Conservation (phyloP, 2,113 vertebrate species). For the Anas platyrhynchos region DNA sequence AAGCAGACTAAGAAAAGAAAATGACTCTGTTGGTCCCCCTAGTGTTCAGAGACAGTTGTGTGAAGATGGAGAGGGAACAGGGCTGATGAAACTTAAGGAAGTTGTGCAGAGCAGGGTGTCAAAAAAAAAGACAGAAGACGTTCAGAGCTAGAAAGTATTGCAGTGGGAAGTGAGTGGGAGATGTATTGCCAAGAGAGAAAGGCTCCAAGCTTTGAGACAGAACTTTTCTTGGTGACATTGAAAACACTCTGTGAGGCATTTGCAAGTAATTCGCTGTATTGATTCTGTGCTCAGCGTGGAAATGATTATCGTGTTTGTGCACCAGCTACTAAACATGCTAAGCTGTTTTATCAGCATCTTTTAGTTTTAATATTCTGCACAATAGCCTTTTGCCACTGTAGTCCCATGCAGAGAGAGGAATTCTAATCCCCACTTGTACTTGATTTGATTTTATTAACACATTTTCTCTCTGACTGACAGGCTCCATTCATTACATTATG, state of each 20-base stretch:
- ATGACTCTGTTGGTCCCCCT: neutral
- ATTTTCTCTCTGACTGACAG: neutral
- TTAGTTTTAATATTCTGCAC: conserved; percentile 17
- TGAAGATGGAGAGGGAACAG: neutral
- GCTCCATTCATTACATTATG: neutral
- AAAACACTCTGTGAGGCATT: neutral
- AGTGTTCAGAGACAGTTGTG: rapidly evolving
- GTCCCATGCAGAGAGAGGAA: neutral
- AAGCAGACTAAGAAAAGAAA: neutral
- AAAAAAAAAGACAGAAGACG: neutral
- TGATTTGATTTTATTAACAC: neutral
- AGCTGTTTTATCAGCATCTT: conserved; percentile 54
- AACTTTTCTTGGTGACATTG: conserved; percentile 31
- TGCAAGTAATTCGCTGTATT: neutral
- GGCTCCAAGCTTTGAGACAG: neutral
- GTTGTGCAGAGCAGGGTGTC: neutral
- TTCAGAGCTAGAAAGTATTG: rapidly evolving
- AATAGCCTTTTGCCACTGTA: neutral
- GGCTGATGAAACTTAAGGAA: too few relatives aligned
- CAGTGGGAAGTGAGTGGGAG: neutral
- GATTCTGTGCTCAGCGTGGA: conserved; percentile 10
- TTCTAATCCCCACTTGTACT: neutral
- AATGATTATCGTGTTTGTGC: conserved; percentile 50
- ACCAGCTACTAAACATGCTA: conserved; percentile 26
- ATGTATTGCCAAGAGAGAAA: neutral